Base-by-base conservation (phyloP, 2,113 vertebrate genomes). In the Mustela lutreola region DNA sequence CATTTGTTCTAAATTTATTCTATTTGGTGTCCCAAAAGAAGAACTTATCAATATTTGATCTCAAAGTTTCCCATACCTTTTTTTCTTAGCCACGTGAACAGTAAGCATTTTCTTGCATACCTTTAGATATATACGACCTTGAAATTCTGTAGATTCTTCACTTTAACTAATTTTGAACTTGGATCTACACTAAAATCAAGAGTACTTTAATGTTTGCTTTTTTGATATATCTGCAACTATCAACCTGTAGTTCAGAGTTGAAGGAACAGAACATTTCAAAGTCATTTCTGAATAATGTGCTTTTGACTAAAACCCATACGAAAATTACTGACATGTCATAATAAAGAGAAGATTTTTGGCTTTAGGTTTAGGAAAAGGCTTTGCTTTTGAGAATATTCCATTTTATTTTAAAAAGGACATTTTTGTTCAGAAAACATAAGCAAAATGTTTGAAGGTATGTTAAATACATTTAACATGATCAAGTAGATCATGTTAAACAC, bases 11-110 rank as follows among this genome's bases (percentile, higher is more conserved):
- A 62, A 92, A 26, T 76, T 91, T 56, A 70, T 73, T 75, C 24
- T 62, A 63, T 73, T 70, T 21, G 28, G 31, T 26, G 15, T 84
- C 60, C 48, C 75, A n/a, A 79, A 86, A 96, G 70, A 24, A 73
- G 15, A 62, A 71, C 67, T 87, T 78, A 76, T 97, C 62, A 95
- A 89, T 95, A 97, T 95, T 96, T 42, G 91, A n/a, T 58, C 10
- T 58, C 19, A 63, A 63, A 45, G 7, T 67, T 82, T 24, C 48
- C 9, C 14, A 81, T 39, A 78, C 15, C 3, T 60, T 50, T 76
- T 86, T 82, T 91, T 81, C 62, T 63, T 56, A 48, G 63, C 16
- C 28, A 92, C 94, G 81, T 79, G 36, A 96, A 70, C 81, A 71
- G 83, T 45, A 92, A 95, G 84, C 84, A 94, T 87, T 94, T 89